Evolutionary conservation across 2,113 vertebrate species (phyloP).

Genomic region (Monopterus albus): DNA sequence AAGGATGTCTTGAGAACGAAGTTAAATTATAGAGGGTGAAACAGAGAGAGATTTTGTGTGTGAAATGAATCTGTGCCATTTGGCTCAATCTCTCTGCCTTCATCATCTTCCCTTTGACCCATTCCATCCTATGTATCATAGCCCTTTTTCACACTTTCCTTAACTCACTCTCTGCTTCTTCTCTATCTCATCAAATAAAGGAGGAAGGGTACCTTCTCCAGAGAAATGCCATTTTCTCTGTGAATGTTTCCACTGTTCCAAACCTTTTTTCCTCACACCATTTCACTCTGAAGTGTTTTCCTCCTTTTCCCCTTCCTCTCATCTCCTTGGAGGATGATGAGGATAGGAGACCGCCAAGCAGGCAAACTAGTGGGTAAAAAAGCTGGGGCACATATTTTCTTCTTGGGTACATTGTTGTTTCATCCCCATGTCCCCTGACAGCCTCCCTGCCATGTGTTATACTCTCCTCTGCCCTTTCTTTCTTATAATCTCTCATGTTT

Average conservation of each 20-base stretch:
- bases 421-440: conserved; percentile 32
- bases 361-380: conserved; percentile 15
- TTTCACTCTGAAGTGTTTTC: conserved; percentile 71
- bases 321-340: conserved; percentile 39
- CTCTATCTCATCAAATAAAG: conserved; percentile 58
- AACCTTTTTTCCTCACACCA: conserved; percentile 66
- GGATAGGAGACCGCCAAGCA: conserved; percentile 17
- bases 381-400: conserved; percentile 22
- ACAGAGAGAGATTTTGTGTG: background rate
- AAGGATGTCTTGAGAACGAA: background rate
- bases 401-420: conserved; percentile 17
- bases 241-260: conserved; percentile 55
- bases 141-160: conserved; percentile 45
- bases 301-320: conserved; percentile 22
- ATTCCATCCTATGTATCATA: conserved; percentile 20
- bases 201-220: conserved; percentile 27
- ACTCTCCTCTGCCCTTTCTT: conserved; percentile 3
- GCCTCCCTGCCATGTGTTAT: conserved; percentile 9
- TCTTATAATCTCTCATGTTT: background rate
- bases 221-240: conserved; percentile 67
- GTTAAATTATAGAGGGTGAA: conserved; percentile 17
- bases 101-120: conserved; percentile 54
- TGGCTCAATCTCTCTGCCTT: conserved; percentile 25
- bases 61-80: conserved; percentile 34
- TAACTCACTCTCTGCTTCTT: conserved; percentile 26